Evolutionary conservation across 1,140 invertebrate species (phyloP).

Genomic region (Zaprionus kolodkinae): DNA sequence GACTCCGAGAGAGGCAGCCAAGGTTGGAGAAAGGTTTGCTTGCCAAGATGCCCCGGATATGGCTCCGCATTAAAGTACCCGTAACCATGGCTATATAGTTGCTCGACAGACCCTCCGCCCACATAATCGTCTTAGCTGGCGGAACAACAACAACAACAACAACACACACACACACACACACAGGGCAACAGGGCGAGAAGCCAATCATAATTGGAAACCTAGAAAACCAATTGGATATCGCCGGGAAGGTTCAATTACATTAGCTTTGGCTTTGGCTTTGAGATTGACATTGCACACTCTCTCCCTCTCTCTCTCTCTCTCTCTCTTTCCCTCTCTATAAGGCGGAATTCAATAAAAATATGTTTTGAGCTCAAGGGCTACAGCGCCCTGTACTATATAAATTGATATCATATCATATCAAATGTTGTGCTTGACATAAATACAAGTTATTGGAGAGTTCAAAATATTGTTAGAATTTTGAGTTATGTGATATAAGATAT

Average conservation of each 20-base stretch:
- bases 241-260: slow-evolving; percentile 34
- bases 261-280: slow-evolving; percentile 24
- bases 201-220: slow-evolving; percentile 46
- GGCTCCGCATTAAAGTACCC: slow-evolving; percentile 1
- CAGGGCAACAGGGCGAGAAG: slow-evolving; percentile 22
- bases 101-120: background rate
- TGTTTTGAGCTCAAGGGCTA: slow-evolving; percentile 15
- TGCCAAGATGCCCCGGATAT: slow-evolving; percentile 24
- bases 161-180: no score
- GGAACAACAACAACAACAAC: no score
- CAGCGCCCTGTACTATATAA: background rate
- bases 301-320: background rate
- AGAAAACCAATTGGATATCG: slow-evolving; percentile 46
- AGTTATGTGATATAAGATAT: background rate
- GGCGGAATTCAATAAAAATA: slow-evolving; percentile 18
- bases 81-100: background rate
- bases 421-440: background rate
- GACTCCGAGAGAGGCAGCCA: background rate
- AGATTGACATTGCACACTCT: slow-evolving; percentile 26
- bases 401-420: background rate
- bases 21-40: slow-evolving; percentile 29
- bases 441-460: background rate
- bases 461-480: background rate
- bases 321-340: background rate
- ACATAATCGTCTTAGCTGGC: slow-evolving; percentile 9